These are phyloP conservation scores for Sebastes oblongus DNA, from an alignment of 2,797 vertebrate species.

Conservation along the genomic window DNA sequence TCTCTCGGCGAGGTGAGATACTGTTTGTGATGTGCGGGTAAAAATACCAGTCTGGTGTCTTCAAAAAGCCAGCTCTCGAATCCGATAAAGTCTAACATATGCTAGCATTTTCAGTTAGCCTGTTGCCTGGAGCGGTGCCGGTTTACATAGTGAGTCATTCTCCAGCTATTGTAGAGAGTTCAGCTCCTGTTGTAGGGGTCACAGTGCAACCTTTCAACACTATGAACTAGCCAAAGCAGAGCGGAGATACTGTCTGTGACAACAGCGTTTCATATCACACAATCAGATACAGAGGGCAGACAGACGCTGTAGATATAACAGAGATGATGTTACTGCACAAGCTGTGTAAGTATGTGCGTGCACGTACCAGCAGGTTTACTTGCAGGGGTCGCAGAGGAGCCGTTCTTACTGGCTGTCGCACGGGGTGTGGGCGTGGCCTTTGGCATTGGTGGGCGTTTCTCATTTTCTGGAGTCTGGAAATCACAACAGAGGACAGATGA, in stretches of 20 bases:
- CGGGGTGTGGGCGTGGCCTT: conserved; percentile 77
- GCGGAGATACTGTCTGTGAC: not conserved
- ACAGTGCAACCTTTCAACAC: not conserved
- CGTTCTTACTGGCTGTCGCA: conserved; percentile 73
- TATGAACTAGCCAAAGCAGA: conserved; percentile 4
- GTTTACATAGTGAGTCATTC: conserved; percentile 39
- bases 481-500: conserved; percentile 16
- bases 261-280: not conserved
- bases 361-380: conserved; percentile 62
- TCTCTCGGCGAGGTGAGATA: conserved; percentile 47
- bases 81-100: conserved; percentile 51
- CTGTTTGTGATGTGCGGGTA: conserved; percentile 54
- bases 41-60: conserved; percentile 48
- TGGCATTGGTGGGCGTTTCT: conserved; percentile 84
- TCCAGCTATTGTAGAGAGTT: conserved; percentile 6
- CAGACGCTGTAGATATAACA: not conserved
- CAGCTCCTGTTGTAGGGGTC: conserved; percentile 22
- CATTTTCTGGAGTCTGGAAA: conserved; percentile 79
- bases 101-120: conserved; percentile 40
- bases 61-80: conserved; percentile 35
- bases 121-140: conserved; percentile 37
- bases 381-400: conserved; percentile 65
- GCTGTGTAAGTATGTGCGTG: not conserved
- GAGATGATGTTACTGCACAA: not conserved
- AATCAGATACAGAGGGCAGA: not conserved